Percentiles rank a stretch among this genome's conserved stretches.
These are phyloP conservation scores for Bellardia bayeri DNA, from an alignment of 2,888 invertebrate species.

Conservation along the genomic window DNA sequence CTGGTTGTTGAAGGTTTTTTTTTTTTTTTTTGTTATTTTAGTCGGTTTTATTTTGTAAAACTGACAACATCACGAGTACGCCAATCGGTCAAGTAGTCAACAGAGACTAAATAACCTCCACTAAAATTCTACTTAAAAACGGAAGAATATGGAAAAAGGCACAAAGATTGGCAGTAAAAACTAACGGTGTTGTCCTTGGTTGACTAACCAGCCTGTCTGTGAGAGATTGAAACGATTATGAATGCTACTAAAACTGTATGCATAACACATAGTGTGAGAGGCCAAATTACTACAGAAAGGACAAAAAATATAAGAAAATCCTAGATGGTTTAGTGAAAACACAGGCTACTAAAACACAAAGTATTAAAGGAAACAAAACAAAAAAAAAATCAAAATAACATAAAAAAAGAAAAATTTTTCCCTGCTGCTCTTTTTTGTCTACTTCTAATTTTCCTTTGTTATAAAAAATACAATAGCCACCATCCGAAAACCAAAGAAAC, in stretches of 20 bases:
- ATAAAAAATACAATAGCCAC: conserved; percentile 66
- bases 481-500: conserved; percentile 67
- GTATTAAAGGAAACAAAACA: conserved; percentile 30
- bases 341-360: conserved; percentile 46
- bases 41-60: conserved; percentile 43
- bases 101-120: conserved; percentile 67
- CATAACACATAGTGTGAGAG: conserved; percentile 23
- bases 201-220: conserved; percentile 72
- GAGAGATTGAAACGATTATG: conserved; percentile 71
- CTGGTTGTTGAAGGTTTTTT: conserved; percentile 39
- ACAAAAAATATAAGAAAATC: conserved; percentile 32
- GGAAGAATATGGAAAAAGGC: conserved; percentile 10
- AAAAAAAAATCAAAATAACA: conserved; percentile 7
- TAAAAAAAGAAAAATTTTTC: background rate
- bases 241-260: conserved; percentile 55
- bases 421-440: conserved; percentile 51
- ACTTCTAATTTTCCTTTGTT: conserved; percentile 61
- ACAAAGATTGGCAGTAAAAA: conserved; percentile 45
- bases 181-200: conserved; percentile 62
- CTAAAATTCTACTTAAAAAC: conserved; percentile 46
- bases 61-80: conserved; percentile 67
- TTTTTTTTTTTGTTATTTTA: conserved; percentile 7
- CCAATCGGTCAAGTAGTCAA: conserved; percentile 71
- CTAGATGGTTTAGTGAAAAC: conserved; percentile 5
- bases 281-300: conserved; percentile 58